Evolutionary conservation across 2,113 vertebrate genomes (phyloP), one percentile per base, ranked within the genome.

Genomic region (Pontoporia blainvillei): DNA sequence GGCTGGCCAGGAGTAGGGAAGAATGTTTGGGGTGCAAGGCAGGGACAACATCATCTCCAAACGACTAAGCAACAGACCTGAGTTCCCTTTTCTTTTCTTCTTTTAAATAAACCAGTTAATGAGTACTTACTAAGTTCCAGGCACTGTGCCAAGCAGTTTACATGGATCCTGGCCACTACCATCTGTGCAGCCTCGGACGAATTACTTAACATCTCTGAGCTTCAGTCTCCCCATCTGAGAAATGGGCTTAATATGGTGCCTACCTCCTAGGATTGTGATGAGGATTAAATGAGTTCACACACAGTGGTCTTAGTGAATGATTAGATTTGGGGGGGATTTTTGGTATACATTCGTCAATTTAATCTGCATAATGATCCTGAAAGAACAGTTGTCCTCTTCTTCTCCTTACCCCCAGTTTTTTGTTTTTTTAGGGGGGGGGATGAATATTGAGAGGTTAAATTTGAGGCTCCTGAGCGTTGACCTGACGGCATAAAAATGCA

Each of bases 101-200:
- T 82, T 69, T 78, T 59, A 54, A 95, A 92, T 62, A 87, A 86
- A 75, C 39, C 86, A 86, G 18, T 79, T 62, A 85, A 81, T 36
- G 81, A 72, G 46, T 29, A 90, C 59, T 91, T 73, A 81, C 49
- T 78, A 49, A n/a, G 49, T 85, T 73, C 73, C 54, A 54, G 76
- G 83, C 82, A 13, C 13, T 2, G 5, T 25, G 86, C 72, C 49
- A n/a, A 82, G n/a, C 39, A 1, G 71, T 52, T 34, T 9, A 57
- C 36, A 12, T 10, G n/a, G 39, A 44, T 82, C 46, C n/a, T 11
- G 49, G 89, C 54, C n/a, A 34, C 29, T 2, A 0, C 36, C 20
- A 44, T 76, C 83, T 66, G 72, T 46, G 27, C 0, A 29, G 88
- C 29, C n/a, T 76, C 5, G 13, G 39, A 76, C 20, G 57, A 20